A percentile compares a stretch with the other conserved stretches of the same genome.
Evolutionary conservation across 2,113 vertebrate genomes (phyloP).

Genomic region (Melanerpes aurifrons): DNA sequence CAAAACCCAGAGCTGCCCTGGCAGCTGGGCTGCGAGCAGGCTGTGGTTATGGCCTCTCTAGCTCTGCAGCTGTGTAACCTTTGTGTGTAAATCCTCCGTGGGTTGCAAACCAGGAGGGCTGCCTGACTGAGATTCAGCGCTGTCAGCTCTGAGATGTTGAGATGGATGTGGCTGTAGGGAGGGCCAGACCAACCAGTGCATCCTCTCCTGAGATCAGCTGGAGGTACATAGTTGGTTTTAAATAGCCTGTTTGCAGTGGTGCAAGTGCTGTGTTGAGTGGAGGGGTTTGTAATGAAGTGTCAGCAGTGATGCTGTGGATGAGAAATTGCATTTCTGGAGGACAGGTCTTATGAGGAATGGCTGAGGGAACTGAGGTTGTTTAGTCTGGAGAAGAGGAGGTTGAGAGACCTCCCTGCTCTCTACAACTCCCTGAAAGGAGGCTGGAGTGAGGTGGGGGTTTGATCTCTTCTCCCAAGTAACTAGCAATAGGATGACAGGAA

Average conservation of each 20-base stretch:
- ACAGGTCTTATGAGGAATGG: too few relatives aligned
- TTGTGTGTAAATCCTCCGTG: constrained; percentile 1
- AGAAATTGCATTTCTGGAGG: neutral
- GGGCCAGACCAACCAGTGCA: neutral
- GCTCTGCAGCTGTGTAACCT: constrained; percentile 17
- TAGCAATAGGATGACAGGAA: too few relatives aligned
- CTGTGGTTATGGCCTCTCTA: neutral
- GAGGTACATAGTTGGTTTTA: neutral
- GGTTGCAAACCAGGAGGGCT: neutral
- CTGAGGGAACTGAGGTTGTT: too few relatives aligned
- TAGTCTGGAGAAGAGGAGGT: too few relatives aligned
- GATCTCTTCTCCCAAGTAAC: too few relatives aligned
- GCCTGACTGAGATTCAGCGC: neutral
- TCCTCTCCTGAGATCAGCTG: neutral
- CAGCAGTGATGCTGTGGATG: neutral
- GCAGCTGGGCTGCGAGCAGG: neutral
- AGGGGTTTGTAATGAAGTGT: neutral
- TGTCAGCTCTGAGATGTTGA: fast-evolving
- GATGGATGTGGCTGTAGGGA: neutral
- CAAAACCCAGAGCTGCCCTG: neutral
- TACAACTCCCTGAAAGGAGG: too few relatives aligned
- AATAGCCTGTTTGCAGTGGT: neutral
- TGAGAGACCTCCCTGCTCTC: too few relatives aligned
- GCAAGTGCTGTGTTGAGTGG: neutral
- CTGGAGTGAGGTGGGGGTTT: too few relatives aligned